phyloP scores from a whole-genome alignment of 1,140 invertebrate species.

The Neotoxoptera formosana region DNA sequence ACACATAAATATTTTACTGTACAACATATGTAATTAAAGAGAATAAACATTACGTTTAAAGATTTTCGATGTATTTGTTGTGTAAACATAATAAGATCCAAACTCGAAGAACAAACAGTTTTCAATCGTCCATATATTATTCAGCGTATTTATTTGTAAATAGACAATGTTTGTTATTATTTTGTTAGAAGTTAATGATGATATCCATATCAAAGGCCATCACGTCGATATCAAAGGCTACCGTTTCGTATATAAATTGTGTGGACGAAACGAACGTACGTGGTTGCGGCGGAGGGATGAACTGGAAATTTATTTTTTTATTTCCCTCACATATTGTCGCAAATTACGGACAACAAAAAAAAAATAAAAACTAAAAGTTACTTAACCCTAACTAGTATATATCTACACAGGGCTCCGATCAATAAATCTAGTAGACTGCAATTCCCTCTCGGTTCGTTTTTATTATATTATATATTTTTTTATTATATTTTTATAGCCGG shows the following conservation, averaged over 20 bases:
- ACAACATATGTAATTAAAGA: not conserved
- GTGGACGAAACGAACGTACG: not conserved
- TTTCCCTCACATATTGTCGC: slow-evolving; percentile 44
- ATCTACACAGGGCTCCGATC: slow-evolving; percentile 24
- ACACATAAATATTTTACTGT: not conserved
- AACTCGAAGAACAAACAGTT: not conserved
- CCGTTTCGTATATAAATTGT: not conserved
- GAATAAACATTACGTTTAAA: not conserved
- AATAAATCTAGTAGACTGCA: slow-evolving; percentile 40
- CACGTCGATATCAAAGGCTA: not conserved
- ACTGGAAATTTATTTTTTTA: slow-evolving; percentile 34
- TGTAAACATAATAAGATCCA: not conserved
- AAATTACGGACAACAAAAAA: slow-evolving; percentile 29
- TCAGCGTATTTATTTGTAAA: not conserved
- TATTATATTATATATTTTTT: slow-evolving; percentile 52
- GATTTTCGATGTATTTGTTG: not conserved
- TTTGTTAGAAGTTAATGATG: not conserved
- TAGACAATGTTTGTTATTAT: not conserved
- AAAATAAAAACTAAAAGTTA: slow-evolving; percentile 44
- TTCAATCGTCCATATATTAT: not conserved
- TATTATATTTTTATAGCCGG: slow-evolving; percentile 48
- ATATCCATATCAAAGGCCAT: not conserved
- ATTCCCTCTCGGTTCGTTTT: slow-evolving; percentile 22
- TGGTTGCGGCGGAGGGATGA: not conserved
- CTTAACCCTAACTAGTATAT: slow-evolving; percentile 21